Conservation (phyloP, 2,888 invertebrate species). For the Hermaeophaga mercurialis region DNA sequence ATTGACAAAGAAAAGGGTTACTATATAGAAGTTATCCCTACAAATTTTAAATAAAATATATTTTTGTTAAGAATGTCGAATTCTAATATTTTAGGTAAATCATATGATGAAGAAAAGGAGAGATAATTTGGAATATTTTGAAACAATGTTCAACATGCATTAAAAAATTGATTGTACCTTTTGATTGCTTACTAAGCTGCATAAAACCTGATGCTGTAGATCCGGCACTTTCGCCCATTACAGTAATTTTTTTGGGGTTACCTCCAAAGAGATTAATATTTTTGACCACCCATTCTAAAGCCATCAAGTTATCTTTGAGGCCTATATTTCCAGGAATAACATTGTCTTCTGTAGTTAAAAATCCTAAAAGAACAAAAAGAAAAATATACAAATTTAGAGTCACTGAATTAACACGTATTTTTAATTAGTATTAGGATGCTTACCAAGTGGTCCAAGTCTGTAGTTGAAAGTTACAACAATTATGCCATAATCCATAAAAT, state of each 20-base stretch:
- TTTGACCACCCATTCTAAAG: conserved; percentile 20
- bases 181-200: conserved; percentile 19
- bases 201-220: conserved; percentile 26
- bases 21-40: too few species aligned
- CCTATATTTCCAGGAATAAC: conserved; percentile 28
- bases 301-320: conserved; percentile 22
- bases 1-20: too few species aligned
- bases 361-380: conserved; percentile 17
- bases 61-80: too few species aligned
- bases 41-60: too few species aligned
- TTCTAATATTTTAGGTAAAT: too few species aligned
- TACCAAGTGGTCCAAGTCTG: conserved; percentile 41
- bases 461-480: conserved; percentile 43
- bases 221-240: conserved; percentile 28
- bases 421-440: too few species aligned
- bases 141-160: too few species aligned
- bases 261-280: conserved; percentile 26
- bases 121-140: too few species aligned
- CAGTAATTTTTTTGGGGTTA: conserved; percentile 19
- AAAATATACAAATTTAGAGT: too few species aligned
- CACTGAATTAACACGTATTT: too few species aligned
- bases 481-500: conserved; percentile 41
- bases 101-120: too few species aligned
- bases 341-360: conserved; percentile 24
- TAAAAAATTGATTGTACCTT: conserved; percentile 23